phyloP scores from a whole-genome alignment of 2,888 invertebrate genomes.

The Amiota communis region DNA sequence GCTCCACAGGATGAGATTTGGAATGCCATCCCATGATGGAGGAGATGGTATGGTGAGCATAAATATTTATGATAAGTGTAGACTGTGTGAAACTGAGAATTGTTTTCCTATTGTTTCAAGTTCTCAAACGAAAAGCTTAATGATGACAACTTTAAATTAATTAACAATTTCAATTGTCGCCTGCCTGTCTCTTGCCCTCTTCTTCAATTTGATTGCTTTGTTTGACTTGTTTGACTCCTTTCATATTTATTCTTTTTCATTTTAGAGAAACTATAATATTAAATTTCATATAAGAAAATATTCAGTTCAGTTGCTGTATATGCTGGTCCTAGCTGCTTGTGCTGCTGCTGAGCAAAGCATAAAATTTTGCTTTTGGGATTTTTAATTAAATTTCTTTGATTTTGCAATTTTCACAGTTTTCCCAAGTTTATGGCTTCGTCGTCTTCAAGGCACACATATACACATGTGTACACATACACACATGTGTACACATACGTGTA shows the following conservation, averaged over 20 bases:
- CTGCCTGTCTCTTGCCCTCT: too few species aligned
- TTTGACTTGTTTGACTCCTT: too few species aligned
- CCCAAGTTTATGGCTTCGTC: slow-evolving; percentile 7
- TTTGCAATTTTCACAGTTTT: slow-evolving; percentile 3
- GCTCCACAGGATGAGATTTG: background rate
- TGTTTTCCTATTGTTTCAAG: too few species aligned
- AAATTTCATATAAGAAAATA: slow-evolving; percentile 4
- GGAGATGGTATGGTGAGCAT: too few species aligned
- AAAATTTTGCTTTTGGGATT: slow-evolving; percentile 1
- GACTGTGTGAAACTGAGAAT: too few species aligned
- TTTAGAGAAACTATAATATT: background rate
- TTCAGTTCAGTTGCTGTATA: too few species aligned
- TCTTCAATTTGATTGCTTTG: too few species aligned
- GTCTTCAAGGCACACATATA: background rate
- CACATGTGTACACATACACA: background rate
- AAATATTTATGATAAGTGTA: too few species aligned
- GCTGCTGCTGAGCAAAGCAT: background rate
- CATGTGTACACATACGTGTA: background rate
- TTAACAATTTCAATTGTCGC: background rate
- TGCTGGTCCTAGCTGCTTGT: background rate
- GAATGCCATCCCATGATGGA: too few species aligned
- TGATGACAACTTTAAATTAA: background rate
- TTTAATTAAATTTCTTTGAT: slow-evolving; percentile 26
- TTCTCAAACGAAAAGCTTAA: too few species aligned
- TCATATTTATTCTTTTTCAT: too few species aligned